Base-by-base conservation (phyloP, 2,113 vertebrate genomes). In the Rynchops niger region DNA sequence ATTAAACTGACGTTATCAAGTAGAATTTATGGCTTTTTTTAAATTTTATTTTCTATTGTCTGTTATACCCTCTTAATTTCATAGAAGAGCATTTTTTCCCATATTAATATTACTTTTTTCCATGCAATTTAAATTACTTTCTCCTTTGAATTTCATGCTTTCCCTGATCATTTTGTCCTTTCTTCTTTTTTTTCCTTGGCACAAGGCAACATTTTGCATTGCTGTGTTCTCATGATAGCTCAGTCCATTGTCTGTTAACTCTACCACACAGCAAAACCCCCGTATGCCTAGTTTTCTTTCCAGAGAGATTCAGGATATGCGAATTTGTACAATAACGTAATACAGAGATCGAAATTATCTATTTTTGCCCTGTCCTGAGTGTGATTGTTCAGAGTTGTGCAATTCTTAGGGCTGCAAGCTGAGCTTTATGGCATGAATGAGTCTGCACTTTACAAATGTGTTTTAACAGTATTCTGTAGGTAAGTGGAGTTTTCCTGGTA, bases 1-100 rank as follows among this genome's bases (percentile, higher is more conserved):
- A 97, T 93, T 92, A 78, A 96, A 95, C 29, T 56, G 56, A 86
- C 59, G 18, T 78, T 55, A 88, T 42, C 56, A 30, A 93, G 65
- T 42, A 86, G 69, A 78, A 61, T 91, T 67, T 67, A 30, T 80
- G 73, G 34, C 2, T 32, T 69, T 25, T 58, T 61, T 61, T 8
- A 5, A 5, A 19, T 5, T 9, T 42, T 30, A 63, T 42, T 86
- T 87, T 83, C 43, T 9, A 9, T 62, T 86, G 52, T 55, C 40
- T 55, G 19, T 69, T 80, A 29, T 9, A 38, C 21, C 21, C 17
- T 26, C 22, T 81, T 36, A 65, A 43, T 86, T 53, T 49, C 78
- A 47, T 32, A 56, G 43, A 89, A 61, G 7, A 72, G 4, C 1
- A 2, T 65, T 86, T 86, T 11, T 13, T 5, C 18, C 50, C 3